Evolutionary conservation across 2,113 vertebrate genomes (phyloP).

Genomic region (Spea bombifrons): DNA sequence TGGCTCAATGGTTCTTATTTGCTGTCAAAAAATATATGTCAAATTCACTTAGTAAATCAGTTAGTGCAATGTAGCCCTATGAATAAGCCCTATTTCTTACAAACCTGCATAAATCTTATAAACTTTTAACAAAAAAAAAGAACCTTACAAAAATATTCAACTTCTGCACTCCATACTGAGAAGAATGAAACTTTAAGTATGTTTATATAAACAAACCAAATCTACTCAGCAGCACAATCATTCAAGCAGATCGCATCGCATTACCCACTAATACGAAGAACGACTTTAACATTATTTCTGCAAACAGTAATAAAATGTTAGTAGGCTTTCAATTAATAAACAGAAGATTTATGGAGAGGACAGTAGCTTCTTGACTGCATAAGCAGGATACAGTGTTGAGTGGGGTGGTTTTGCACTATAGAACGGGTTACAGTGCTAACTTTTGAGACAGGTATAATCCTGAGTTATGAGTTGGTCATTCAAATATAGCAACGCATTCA

Average conservation of each 20-base stretch:
- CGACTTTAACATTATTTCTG: conserved; percentile 29
- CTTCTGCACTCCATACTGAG: background rate
- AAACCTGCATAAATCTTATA: no score
- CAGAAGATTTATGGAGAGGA: conserved; percentile 18
- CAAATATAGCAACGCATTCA: conserved; percentile 37
- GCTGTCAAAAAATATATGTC: no score
- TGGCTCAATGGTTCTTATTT: no score
- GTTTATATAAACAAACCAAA: conserved; percentile 5
- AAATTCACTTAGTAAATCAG: no score
- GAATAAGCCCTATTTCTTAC: no score
- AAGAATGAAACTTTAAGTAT: background rate
- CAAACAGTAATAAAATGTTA: conserved; percentile 6
- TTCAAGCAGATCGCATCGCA: conserved; percentile 33
- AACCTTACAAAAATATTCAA: no score
- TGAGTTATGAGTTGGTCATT: conserved; percentile 42
- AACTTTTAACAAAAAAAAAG: no score
- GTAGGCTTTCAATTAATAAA: conserved; percentile 20
- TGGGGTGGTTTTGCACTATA: background rate
- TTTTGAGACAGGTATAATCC: conserved; percentile 1
- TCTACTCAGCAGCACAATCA: background rate
- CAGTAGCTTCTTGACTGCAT: background rate
- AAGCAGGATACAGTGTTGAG: background rate
- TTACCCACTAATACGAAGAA: conserved; percentile 15
- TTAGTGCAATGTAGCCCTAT: no score
- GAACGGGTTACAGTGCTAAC: background rate